Evolutionary conservation across 2,888 invertebrate genomes (phyloP).

Genomic region (Caenorhabditis macrosperma): DNA sequence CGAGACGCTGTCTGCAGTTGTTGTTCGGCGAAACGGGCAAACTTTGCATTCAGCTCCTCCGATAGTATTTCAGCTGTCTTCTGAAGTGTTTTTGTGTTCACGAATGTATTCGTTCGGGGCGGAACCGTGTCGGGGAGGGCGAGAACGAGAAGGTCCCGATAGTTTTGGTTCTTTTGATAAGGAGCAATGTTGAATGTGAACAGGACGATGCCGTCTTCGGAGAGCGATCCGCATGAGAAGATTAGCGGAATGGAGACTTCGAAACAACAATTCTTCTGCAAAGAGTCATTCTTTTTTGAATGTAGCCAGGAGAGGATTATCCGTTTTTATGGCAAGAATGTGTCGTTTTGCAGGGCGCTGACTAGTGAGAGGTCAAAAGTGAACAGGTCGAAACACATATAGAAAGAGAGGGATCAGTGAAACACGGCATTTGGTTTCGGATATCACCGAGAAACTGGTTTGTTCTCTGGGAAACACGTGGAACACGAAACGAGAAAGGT

Average conservation of each 20-base stretch:
- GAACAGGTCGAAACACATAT: not conserved
- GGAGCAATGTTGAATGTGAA: conserved; percentile 56
- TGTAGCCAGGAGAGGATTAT: not conserved
- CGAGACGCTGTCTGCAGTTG: conserved; percentile 52
- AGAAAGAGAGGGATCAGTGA: not conserved
- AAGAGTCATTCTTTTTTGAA: not conserved
- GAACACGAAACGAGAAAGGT: not conserved
- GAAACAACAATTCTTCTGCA: conserved; percentile 35
- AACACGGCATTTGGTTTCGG: not conserved
- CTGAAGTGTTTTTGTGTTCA: conserved; percentile 33
- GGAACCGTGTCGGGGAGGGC: conserved; percentile 49
- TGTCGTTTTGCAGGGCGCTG: not conserved
- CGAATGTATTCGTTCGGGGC: too few species aligned
- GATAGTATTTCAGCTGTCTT: conserved; percentile 39
- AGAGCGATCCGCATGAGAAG: conserved; percentile 39
- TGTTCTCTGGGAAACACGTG: not conserved
- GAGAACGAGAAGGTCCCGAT: conserved; percentile 45
- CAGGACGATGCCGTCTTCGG: conserved; percentile 39
- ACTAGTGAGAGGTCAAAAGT: not conserved
- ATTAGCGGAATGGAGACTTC: conserved; percentile 48
- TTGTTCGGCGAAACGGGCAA: conserved; percentile 52
- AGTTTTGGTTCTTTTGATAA: conserved; percentile 39
- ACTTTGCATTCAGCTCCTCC: conserved; percentile 44
- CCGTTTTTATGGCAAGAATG: conserved; percentile 16
- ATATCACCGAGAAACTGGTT: not conserved